Conservation (phyloP, 2,113 vertebrate genomes). For the Mustelus asterias region DNA sequence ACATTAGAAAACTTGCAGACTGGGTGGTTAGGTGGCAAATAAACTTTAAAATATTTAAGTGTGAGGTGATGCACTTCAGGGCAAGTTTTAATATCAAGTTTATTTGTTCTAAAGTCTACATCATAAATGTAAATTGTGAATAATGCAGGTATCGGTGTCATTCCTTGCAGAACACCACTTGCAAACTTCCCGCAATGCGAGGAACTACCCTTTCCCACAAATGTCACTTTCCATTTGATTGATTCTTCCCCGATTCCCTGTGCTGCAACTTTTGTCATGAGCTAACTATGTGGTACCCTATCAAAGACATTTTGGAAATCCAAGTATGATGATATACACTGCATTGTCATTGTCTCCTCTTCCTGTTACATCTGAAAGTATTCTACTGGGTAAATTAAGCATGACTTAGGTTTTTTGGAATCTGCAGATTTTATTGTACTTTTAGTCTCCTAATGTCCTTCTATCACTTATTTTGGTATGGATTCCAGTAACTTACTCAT, state of each 20-base stretch:
- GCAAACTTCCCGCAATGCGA: not conserved
- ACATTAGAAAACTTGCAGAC: no score
- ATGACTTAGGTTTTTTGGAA: not conserved
- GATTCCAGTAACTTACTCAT: no score
- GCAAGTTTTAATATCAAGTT: not conserved
- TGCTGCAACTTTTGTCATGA: not conserved
- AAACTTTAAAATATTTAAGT: no score
- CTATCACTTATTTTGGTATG: no score
- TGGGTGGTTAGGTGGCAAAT: no score
- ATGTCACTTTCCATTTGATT: not conserved
- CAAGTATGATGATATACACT: not conserved
- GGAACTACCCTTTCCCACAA: not conserved
- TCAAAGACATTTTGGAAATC: not conserved
- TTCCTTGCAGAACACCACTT: not conserved
- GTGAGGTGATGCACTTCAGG: no score
- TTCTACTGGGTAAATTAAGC: not conserved
- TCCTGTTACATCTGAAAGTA: not conserved
- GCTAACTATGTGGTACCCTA: not conserved
- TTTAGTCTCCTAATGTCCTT: not conserved
- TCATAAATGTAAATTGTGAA: not conserved
- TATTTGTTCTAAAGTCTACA: not conserved
- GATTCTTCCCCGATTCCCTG: not conserved
- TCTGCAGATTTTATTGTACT: not conserved
- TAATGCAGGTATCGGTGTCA: not conserved
- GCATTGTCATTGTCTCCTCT: not conserved